Base-by-base conservation (phyloP, 1,140 invertebrate species). In the Heliconius melpomene region DNA sequence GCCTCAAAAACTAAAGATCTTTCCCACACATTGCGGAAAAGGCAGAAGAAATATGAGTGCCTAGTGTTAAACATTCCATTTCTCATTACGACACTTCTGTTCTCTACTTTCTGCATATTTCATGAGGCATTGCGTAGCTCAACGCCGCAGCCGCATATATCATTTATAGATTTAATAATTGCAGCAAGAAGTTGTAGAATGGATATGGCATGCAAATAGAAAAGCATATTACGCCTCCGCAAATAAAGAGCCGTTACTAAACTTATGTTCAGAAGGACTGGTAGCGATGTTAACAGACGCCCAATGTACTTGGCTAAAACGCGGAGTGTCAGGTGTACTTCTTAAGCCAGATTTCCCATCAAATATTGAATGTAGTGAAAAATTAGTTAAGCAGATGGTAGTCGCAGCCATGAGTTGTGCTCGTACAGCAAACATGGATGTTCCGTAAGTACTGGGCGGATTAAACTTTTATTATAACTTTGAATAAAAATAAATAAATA, bases 221-320 rank as follows among this genome's bases (percentile, higher is more conserved):
- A 78, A 81, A 11, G 89, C 86, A 3, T 91, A 84, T 81, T 93
- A 80, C 74, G 89, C 77, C 1, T 72, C 78, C 7, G 40, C 57
- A 8, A 86, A 87, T 79, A 88, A 89, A 23, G 89, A 90, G 29
- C 86, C 91, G 1, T 0, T 92, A n/a, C 23, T 93, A 9, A 90
- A 94, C 80, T 80, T 92, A 1, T 94, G 93, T 80, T 92, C 89
- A 0, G 87, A 90, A 46, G 79, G 78, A 23, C 72, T 90, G 1
- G 74, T 60, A 18, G 87, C 87, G 0, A 86, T 87, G 20, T 75
- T 93, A 54, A 85, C 87, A n/a, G 78, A 83, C 46, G 83, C 85
- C 13, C 88, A 89, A 74, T 93, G 91, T 76, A 77, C 82, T n/a
- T 94, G 93, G 91, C 36, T 93, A 23, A 85, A 88, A 18, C 83